Base-by-base conservation (phyloP, 2,113 vertebrate species). In the Pan paniscus region DNA sequence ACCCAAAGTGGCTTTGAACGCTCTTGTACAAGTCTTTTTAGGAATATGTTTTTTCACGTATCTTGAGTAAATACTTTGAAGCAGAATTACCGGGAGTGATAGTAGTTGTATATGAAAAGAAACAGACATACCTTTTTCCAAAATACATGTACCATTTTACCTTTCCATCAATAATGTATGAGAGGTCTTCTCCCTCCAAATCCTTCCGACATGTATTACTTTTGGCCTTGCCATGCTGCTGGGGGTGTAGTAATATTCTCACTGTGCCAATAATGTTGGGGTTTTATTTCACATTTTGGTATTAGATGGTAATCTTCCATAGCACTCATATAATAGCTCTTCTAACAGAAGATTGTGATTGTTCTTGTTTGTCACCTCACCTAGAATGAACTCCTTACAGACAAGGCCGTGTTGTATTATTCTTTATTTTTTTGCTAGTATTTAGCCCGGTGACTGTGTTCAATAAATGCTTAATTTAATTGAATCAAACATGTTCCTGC, bases 391-490 rank as follows among this genome's bases (percentile, higher is more conserved):
- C 30, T 67, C 23, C 57, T 92, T 27, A 82, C 9, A 89, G 52
- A 32, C 16, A 14, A 35, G n/a, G 6, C 48, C 11, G 38, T 64
- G 12, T 25, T 83, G 30, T 30, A 85, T 52, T 80, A 40, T 20
- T 95, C 48, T 70, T 96, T 90, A 93, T 61, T 92, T 88, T 94
- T 76, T 76, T 17, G 8, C 16, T 57, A 55, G 68, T 64, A 64
- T 92, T 96, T 96, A 89, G 68, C n/a, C 40, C 52, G 55, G 70
- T 70, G 68, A 95, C 55, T 89, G 2, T 87, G 35, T 87, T 92
- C 79, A 83, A 64, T 96, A 92, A 94, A 90, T 55, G 75, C n/a
- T 93, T 90, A 90, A 89, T 73, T 91, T 93, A 92, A 93, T 78
- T 87, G 93, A 94, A 89, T 94, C 83, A 92, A 90, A 84, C 1